Percentiles rank a stretch among this genome's conserved stretches.
Evolutionary conservation across 2,888 invertebrate species (phyloP).

Genomic region (Tiliacea aurago): DNA sequence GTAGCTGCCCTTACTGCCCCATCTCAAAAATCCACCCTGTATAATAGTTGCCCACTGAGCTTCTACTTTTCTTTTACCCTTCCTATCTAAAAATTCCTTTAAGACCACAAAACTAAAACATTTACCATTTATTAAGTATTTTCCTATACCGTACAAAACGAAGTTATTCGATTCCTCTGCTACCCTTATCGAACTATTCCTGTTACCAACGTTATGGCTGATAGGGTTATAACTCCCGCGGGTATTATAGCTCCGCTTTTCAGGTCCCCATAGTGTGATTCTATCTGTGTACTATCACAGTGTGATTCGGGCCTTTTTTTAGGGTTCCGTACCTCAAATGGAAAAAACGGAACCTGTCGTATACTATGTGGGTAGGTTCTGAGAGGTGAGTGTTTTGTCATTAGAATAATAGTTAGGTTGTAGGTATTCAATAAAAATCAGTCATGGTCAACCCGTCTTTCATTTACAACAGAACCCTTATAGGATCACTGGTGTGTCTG

Average conservation of each 20-base stretch:
- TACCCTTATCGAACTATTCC: slow-evolving; percentile 62
- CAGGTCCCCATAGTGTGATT: slow-evolving; percentile 60
- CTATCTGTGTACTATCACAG: slow-evolving; percentile 46
- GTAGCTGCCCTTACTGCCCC: too few relatives aligned
- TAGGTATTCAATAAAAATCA: too few relatives aligned
- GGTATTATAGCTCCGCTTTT: slow-evolving; percentile 53
- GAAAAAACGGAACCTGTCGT: too few relatives aligned
- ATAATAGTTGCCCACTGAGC: too few relatives aligned
- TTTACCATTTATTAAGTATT: slow-evolving; percentile 51
- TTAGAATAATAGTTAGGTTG: too few relatives aligned
- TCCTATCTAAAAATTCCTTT: background rate
- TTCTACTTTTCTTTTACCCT: background rate
- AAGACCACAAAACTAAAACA: slow-evolving; percentile 35
- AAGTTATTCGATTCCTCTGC: slow-evolving; percentile 55
- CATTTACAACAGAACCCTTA: too few relatives aligned
- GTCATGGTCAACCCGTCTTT: too few relatives aligned
- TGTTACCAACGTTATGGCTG: slow-evolving; percentile 53
- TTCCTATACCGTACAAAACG: slow-evolving; percentile 44
- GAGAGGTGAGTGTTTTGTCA: too few relatives aligned
- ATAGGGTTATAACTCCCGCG: slow-evolving; percentile 62
- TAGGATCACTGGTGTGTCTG: too few relatives aligned
- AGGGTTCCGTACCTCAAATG: too few relatives aligned
- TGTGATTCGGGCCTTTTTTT: slow-evolving; percentile 48
- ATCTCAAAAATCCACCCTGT: too few relatives aligned
- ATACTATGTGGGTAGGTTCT: too few relatives aligned